A percentile compares a stretch with the other conserved stretches of the same genome.
Conservation (phyloP, 2,888 invertebrate genomes). For the Scaptomyza parva region DNA sequence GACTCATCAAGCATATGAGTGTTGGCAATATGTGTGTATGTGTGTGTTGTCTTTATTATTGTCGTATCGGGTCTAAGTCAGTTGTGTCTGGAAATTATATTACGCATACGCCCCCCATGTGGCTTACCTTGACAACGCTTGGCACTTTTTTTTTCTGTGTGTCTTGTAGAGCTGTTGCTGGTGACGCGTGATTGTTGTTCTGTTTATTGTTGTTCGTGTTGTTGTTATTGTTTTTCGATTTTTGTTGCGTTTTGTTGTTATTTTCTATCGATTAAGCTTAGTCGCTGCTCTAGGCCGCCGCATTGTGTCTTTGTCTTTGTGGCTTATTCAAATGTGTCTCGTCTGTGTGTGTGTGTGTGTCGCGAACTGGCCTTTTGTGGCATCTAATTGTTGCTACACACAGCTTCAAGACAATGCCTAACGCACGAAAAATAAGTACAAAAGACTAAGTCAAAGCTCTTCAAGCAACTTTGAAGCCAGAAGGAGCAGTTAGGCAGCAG, state of each 20-base stretch:
- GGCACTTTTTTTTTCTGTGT: background rate
- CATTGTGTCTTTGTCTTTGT: conserved; percentile 26
- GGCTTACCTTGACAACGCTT: conserved; percentile 65
- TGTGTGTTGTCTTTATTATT: no score
- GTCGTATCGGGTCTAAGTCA: background rate
- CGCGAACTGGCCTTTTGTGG: conserved; percentile 30
- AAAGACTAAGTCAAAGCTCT: conserved; percentile 9
- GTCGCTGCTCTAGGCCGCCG: conserved; percentile 50
- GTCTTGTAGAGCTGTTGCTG: conserved; percentile 15
- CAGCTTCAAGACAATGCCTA: conserved; percentile 27
- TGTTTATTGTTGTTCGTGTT: conserved; percentile 43
- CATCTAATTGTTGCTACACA: conserved; percentile 18
- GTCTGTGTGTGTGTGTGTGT: background rate
- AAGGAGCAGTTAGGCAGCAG: background rate
- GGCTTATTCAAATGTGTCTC: conserved; percentile 12
- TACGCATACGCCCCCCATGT: conserved; percentile 56
- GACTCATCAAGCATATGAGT: background rate
- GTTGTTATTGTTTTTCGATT: conserved; percentile 5
- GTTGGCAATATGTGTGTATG: background rate
- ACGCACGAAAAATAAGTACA: background rate
- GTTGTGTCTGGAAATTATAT: conserved; percentile 36
- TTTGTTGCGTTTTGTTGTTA: conserved; percentile 22
- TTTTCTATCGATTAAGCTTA: conserved; percentile 74
- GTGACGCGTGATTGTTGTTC: conserved; percentile 61
- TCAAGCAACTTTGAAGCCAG: background rate